These are phyloP conservation scores for Cyprinus carpio DNA, from an alignment of 2,113 vertebrate species.

Conservation along the genomic window DNA sequence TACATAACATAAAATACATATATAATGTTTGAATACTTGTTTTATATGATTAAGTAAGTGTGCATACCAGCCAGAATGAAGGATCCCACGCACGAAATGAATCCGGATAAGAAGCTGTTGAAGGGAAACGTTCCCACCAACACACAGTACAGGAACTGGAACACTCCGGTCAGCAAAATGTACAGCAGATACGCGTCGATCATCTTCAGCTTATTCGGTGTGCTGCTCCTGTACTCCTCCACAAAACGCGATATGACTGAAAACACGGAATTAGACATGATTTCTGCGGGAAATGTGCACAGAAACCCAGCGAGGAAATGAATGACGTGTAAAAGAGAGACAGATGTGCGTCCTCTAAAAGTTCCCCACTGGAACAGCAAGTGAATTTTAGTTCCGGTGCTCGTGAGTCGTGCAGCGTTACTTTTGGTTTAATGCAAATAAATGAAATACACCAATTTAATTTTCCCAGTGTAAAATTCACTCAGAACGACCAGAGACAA, in stretches of 20 bases:
- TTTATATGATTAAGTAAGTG: not conserved
- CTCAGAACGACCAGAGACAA: no score
- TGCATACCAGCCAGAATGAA: constrained; percentile 90
- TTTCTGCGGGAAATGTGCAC: not conserved
- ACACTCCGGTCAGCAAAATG: constrained; percentile 89
- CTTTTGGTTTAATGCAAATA: no score
- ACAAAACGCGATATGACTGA: constrained; percentile 87
- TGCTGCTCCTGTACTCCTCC: constrained; percentile 86
- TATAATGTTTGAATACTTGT: no score
- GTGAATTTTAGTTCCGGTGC: constrained; percentile 35
- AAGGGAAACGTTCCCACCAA: constrained; percentile 96
- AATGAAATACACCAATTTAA: not conserved
- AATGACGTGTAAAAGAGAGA: constrained; percentile 70
- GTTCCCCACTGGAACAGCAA: constrained; percentile 45
- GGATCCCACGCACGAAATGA: constrained; percentile 93
- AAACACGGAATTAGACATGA: constrained; percentile 83
- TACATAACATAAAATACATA: no score
- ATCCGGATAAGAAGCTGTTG: constrained; percentile 96
- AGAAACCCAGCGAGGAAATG: constrained; percentile 37
- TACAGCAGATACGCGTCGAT: constrained; percentile 93
- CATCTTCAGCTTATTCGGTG: constrained; percentile 86
- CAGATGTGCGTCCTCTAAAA: constrained; percentile 52
- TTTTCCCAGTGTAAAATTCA: no score
- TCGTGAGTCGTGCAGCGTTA: not conserved
- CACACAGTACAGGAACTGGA: constrained; percentile 95